Evolutionary conservation across 2,888 invertebrate species (phyloP), one percentile per base, ranked within the genome.

Genomic region (Rotaria socialis): DNA sequence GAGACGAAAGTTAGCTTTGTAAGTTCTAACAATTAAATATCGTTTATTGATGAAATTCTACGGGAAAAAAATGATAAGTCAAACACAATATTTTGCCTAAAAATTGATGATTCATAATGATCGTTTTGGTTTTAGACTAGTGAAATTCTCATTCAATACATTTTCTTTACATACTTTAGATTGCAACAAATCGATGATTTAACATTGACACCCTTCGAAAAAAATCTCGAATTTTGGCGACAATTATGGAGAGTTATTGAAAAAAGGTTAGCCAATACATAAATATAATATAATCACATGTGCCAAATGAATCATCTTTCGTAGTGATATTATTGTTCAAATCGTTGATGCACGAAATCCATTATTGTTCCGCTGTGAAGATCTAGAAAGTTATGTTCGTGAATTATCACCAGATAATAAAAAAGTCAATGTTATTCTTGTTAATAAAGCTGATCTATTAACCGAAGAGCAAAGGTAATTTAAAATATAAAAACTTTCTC

Each of bases 191-290:
- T 56, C 27, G 85, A 85, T 58, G 56, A 74, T 84, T 55, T 85
- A 43, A 5, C 93, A 95, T 92, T 99, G 88, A 99, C 99, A 0
- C 99, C 99, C 0, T 99, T 96, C 91, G 99, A 99, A 90, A 95
- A 96, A 89, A 99, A 99, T 92, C 91, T 98, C 41, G 97, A 99
- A 90, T 95, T 99, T 89, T 99, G 99, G 99, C 93, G 97, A 85
- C 99, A 99, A 90, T 91, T 99, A 56, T 99, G 99, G 99, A 93
- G 98, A 89, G 98, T 99, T 0, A 94, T 99, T n/a, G 99, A 99
- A 91, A 94, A 95, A 89, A 93, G 93, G 90, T 91, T 90, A 55
- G 35, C 24, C 11, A 7, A 47, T 10, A 27, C n/a, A 67, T 6
- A 85, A 50, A 41, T 50, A 50, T 14, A 50, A 50, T 50, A 50